Percentiles rank a stretch among this genome's conserved stretches.
Conservation (phyloP, 2,888 invertebrate genomes). For the Campoplex capitator region DNA sequence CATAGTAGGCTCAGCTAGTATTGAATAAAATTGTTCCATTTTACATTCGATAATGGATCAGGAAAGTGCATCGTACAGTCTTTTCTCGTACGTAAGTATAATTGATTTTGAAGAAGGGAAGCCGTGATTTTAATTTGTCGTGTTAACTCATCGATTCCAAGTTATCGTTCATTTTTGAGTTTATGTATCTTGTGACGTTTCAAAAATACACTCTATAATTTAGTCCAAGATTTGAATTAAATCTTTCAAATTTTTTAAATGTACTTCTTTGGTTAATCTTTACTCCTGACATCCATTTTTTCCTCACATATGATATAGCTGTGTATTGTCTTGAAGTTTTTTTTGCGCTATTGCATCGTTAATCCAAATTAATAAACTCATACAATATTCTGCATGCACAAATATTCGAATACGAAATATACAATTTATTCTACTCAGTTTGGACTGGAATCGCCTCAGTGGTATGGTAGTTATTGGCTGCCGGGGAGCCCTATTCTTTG, state of each 20-base stretch:
- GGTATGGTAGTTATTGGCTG: constrained; percentile 84
- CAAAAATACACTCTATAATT: not conserved
- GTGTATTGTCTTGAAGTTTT: not conserved
- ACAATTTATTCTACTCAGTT: constrained; percentile 64
- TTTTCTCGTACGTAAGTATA: constrained; percentile 46
- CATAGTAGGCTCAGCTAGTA: not conserved
- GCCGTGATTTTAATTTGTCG: not conserved
- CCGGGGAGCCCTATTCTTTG: constrained; percentile 76
- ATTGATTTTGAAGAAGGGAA: constrained; percentile 41
- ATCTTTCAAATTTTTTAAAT: not conserved
- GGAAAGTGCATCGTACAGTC: not conserved
- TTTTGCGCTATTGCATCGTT: not conserved
- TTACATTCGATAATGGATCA: constrained; percentile 39
- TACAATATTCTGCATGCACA: not conserved
- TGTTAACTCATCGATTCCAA: not conserved
- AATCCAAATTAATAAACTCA: not conserved
- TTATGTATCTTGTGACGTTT: constrained; percentile 38
- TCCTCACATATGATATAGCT: too few species aligned
- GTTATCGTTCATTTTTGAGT: constrained; percentile 32
- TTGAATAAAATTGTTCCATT: not conserved
- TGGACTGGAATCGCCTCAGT: constrained; percentile 76
- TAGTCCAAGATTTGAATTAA: not conserved
- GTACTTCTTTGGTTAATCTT: not conserved
- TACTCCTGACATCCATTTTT: not conserved
- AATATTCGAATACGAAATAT: not conserved